Conservation (phyloP, 2,888 invertebrate genomes). For the Megastigmus dorsalis region DNA sequence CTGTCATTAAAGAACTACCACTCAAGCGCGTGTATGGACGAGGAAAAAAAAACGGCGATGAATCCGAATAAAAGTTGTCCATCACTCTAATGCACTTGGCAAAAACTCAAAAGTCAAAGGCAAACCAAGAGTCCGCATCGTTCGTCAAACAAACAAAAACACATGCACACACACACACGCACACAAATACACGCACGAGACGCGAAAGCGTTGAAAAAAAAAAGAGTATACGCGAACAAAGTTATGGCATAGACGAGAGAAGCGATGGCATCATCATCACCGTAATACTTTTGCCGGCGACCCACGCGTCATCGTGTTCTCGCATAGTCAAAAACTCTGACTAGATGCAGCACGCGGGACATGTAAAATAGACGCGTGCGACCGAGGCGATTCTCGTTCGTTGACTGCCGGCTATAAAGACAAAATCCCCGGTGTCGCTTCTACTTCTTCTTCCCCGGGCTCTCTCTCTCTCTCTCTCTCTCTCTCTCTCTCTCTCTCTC, state of each 20-base stretch:
- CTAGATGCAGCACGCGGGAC: not conserved
- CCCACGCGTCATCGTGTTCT: not conserved
- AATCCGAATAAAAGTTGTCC: too few species aligned
- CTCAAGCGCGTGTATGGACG: not conserved
- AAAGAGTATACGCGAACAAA: not conserved
- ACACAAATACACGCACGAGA: not conserved
- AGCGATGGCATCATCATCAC: slow-evolving; percentile 3
- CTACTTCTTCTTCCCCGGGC: not conserved
- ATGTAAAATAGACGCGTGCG: slow-evolving; percentile 18
- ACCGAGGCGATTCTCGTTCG: slow-evolving; percentile 18
- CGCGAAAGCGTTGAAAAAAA: not conserved
- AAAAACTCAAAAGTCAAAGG: not conserved
- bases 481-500: too few species aligned
- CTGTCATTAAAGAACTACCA: not conserved
- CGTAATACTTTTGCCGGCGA: not conserved
- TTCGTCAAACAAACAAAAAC: too few species aligned
- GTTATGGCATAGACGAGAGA: too few species aligned
- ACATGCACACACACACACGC: not conserved
- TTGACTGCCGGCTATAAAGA: slow-evolving; percentile 45
- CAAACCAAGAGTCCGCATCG: not conserved
- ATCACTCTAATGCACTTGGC: not conserved
- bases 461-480: too few species aligned
- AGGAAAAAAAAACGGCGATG: not conserved
- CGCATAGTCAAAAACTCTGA: not conserved
- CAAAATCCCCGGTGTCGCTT: not conserved